Evolutionary conservation across 2,888 invertebrate species (phyloP).

Genomic region (Nephrotoma flavescens): DNA sequence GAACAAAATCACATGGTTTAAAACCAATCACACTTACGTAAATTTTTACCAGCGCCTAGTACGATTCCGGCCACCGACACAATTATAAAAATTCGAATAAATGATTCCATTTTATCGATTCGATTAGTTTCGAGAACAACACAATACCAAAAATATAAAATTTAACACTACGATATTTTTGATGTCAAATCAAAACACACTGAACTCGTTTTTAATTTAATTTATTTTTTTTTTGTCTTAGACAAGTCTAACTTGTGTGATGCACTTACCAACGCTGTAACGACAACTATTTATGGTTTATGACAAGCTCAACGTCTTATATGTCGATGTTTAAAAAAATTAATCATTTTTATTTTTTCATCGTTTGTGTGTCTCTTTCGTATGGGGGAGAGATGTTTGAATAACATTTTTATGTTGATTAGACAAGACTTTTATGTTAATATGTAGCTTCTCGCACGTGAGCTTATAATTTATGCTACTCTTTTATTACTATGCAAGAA

Average conservation of each 20-base stretch:
- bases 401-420: too few relatives aligned
- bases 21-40: constrained; percentile 3
- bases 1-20: background rate
- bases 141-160: background rate
- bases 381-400: too few relatives aligned
- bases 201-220: background rate
- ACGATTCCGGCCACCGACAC: background rate
- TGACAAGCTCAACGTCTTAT: too few relatives aligned
- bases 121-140: background rate
- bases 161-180: background rate
- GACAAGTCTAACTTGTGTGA: background rate
- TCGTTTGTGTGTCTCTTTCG: too few relatives aligned
- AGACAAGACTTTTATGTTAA: too few relatives aligned
- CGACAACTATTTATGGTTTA: background rate
- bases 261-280: background rate
- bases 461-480: too few relatives aligned
- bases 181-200: background rate
- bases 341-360: too few relatives aligned
- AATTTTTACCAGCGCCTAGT: constrained; percentile 4
- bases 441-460: too few relatives aligned
- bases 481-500: too few relatives aligned
- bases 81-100: constrained; percentile 1
- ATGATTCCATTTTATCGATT: background rate
- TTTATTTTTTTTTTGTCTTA: too few relatives aligned
- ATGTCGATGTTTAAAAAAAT: too few relatives aligned